phyloP scores from a whole-genome alignment of 2,113 vertebrate species.

The Oceanites oceanicus region DNA sequence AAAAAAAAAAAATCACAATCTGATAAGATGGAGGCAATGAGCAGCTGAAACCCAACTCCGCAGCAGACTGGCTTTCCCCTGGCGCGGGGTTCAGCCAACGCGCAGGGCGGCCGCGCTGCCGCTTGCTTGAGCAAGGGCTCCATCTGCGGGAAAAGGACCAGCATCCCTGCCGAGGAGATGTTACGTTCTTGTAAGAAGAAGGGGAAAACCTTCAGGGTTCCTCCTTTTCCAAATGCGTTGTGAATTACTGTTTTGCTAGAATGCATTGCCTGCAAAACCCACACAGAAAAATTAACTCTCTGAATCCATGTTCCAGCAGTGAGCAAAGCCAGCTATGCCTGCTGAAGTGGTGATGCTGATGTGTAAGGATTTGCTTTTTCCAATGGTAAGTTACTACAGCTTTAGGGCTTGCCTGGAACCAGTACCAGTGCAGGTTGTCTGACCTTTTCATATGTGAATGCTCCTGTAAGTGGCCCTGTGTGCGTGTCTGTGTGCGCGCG shows the following conservation, averaged over 20 bases:
- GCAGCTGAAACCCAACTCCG: not conserved
- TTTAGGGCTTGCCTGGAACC: not conserved
- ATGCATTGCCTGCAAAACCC: not conserved
- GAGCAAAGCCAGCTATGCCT: too few species aligned
- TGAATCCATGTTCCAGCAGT: fast-evolving
- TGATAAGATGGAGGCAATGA: not conserved
- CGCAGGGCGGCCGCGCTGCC: not conserved
- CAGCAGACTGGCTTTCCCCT: not conserved
- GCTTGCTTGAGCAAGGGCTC: constrained; percentile 69
- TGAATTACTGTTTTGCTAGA: not conserved
- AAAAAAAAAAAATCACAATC: not conserved
- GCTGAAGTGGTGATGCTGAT: not conserved
- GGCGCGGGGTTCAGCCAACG: not conserved
- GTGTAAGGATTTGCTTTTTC: not conserved
- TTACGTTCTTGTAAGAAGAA: fast-evolving
- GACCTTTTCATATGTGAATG: not conserved
- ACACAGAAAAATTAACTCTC: not conserved
- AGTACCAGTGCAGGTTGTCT: not conserved
- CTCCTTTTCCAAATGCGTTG: not conserved
- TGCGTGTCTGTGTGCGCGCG: fast-evolving
- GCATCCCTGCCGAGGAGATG: not conserved
- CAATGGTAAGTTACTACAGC: not conserved
- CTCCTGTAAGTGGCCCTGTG: not conserved
- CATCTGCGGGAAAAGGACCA: constrained; percentile 64
- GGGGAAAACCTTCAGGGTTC: not conserved